Evolutionary conservation across 1,140 invertebrate genomes (phyloP).

Genomic region (Saxidomus purpurata): DNA sequence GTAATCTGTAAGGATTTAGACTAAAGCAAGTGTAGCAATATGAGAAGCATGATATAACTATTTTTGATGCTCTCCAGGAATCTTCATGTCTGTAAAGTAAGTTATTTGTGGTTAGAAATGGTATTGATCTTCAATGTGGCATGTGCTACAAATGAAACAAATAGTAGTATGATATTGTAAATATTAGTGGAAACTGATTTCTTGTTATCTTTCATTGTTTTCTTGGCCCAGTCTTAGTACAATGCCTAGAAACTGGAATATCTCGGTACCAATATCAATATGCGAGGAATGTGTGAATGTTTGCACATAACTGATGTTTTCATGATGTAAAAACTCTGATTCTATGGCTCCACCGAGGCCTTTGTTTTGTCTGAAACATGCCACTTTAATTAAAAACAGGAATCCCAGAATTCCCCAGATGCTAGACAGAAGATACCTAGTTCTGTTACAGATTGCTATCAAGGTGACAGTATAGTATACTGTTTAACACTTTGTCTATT

Average conservation of each 20-base stretch:
- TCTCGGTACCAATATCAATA: neutral
- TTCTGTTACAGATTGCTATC: too few relatives aligned
- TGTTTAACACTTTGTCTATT: too few relatives aligned
- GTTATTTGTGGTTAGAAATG: neutral
- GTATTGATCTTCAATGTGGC: neutral
- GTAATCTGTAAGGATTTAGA: too few relatives aligned
- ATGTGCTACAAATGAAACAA: constrained; percentile 6
- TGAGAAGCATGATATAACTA: too few relatives aligned
- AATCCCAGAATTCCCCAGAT: too few relatives aligned
- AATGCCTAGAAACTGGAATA: neutral
- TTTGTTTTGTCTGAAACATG: neutral
- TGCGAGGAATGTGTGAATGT: neutral
- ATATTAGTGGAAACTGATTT: neutral
- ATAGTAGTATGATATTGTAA: neutral
- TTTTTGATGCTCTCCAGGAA: too few relatives aligned
- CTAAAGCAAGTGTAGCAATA: too few relatives aligned
- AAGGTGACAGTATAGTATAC: too few relatives aligned
- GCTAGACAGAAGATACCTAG: too few relatives aligned
- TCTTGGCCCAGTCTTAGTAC: neutral
- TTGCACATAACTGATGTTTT: neutral
- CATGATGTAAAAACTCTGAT: neutral
- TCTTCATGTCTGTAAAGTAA: too few relatives aligned
- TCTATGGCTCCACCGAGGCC: neutral
- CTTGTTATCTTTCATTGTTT: constrained; percentile 20
- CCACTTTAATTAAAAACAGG: too few relatives aligned